These are phyloP conservation scores for Chelon labrosus DNA, from an alignment of 2,797 vertebrate species.

Conservation along the genomic window DNA sequence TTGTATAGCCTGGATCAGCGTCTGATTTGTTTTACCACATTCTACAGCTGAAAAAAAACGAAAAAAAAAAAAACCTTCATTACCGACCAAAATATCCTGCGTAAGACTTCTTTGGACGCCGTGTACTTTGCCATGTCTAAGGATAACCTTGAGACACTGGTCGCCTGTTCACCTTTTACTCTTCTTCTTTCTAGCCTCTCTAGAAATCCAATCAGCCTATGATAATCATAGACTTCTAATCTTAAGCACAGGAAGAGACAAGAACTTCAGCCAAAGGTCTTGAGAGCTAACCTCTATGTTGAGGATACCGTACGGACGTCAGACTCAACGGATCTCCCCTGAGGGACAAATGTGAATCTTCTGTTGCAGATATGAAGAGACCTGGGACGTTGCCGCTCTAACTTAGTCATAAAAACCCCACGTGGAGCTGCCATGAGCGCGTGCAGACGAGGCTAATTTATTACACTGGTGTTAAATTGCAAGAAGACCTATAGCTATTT, in stretches of 20 bases:
- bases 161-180: constrained; percentile 35
- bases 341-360: constrained; percentile 44
- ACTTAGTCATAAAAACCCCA: constrained; percentile 19
- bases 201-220: constrained; percentile 82
- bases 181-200: constrained; percentile 61
- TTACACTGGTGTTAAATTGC: constrained; percentile 29
- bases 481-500: constrained; percentile 14
- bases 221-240: constrained; percentile 81
- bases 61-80: constrained; percentile 23
- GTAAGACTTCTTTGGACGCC: constrained; percentile 50
- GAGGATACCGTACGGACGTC: constrained; percentile 49
- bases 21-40: constrained; percentile 36
- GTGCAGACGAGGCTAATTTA: constrained; percentile 14
- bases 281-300: constrained; percentile 50
- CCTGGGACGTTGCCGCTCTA: constrained; percentile 31
- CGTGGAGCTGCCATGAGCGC: constrained; percentile 22
- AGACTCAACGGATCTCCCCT: constrained; percentile 29
- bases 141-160: constrained; percentile 39
- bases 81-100: constrained; percentile 58
- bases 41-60: constrained; percentile 40
- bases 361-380: constrained; percentile 32
- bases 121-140: constrained; percentile 15
- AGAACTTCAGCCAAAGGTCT: constrained; percentile 68
- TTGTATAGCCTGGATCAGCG: constrained; percentile 55
- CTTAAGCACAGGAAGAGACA: constrained; percentile 74